phyloP scores from a whole-genome alignment of 2,888 invertebrate genomes.

The Abrostola triplasia region DNA sequence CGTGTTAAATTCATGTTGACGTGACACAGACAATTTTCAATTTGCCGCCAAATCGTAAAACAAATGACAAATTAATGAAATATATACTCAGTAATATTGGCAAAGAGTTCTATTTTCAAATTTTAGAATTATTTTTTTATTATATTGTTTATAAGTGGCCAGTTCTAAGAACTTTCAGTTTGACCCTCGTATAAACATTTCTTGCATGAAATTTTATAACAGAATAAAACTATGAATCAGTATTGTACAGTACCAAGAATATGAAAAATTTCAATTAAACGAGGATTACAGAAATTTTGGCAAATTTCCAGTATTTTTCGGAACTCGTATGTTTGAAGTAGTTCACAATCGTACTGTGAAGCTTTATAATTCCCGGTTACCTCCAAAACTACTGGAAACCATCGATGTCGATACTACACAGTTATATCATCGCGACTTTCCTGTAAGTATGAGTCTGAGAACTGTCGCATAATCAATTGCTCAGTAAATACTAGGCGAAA shows the following conservation, averaged over 20 bases:
- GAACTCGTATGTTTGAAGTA: background rate
- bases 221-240: background rate
- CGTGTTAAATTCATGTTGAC: no score
- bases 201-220: no score
- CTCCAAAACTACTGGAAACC: background rate
- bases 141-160: no score
- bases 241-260: background rate
- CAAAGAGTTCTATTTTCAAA: no score
- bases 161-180: no score
- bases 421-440: conserved; percentile 24
- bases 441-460: conserved; percentile 18
- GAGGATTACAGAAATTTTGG: background rate
- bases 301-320: background rate
- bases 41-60: no score
- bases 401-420: conserved; percentile 11
- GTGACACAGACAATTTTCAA: no score
- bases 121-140: no score
- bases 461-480: conserved; percentile 28
- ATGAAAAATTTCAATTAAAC: conserved; percentile 1
- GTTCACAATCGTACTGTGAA: background rate
- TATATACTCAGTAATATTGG: no score
- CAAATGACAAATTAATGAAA: no score
- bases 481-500: conserved; percentile 30
- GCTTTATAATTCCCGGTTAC: background rate
- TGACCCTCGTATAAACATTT: no score